Percentiles rank a stretch among this genome's conserved stretches.
Conservation (phyloP, 53 echinoderm and acorn worm species). For the Echinometra lucunter region DNA sequence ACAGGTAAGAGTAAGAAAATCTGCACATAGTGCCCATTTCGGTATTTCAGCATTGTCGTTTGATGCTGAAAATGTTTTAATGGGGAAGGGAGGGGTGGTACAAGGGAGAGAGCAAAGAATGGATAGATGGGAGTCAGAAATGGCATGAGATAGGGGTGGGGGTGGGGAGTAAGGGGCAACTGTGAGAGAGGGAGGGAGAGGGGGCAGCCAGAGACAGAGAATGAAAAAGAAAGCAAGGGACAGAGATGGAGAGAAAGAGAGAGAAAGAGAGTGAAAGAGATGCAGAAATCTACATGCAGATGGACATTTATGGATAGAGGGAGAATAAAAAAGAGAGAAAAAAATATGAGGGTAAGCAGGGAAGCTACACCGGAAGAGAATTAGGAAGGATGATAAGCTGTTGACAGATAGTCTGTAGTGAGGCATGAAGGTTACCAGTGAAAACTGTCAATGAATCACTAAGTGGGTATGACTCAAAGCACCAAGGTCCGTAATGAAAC, state of each 20-base stretch:
- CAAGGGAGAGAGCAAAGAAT: no score
- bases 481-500: neutral
- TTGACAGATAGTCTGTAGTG: neutral
- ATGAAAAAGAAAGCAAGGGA: no score
- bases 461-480: slow-evolving; percentile 16
- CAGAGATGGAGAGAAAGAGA: neutral
- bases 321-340: neutral
- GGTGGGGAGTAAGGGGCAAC: no score
- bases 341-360: neutral
- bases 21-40: no score
- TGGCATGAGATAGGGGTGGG: no score
- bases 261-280: neutral
- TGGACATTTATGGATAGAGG: neutral
- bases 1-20: no score
- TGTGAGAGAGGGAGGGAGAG: no score
- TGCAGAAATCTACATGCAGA: neutral
- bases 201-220: no score
- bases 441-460: slow-evolving; percentile 47
- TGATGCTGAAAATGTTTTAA: no score
- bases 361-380: neutral
- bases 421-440: slow-evolving; percentile 25
- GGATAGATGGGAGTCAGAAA: no score
- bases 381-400: slow-evolving; percentile 27
- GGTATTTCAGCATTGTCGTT: no score
- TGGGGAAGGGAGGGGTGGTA: no score